A percentile compares a stretch with the other conserved stretches of the same genome.
Conservation (phyloP, 2,113 vertebrate genomes). For the Rallus limicola region DNA sequence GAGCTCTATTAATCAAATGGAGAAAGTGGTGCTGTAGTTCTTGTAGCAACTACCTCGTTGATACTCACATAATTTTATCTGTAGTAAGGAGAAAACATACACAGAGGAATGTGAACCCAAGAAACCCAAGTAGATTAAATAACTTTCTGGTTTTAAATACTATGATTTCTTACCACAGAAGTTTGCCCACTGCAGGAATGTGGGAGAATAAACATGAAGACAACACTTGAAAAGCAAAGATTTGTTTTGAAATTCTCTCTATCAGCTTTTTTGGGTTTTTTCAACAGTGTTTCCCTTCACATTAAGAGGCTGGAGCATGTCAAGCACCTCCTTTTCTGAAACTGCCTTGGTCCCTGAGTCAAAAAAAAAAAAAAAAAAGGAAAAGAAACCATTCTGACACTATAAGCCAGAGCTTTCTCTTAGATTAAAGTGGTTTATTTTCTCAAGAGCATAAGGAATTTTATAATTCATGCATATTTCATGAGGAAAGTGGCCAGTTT, state of each 20-base stretch:
- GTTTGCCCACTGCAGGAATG: neutral
- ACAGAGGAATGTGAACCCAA: neutral
- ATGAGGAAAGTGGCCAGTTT: conserved; percentile 18
- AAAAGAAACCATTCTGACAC: neutral
- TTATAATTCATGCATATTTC: conserved; percentile 21
- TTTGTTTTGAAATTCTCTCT: conserved; percentile 25
- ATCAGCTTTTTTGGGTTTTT: neutral
- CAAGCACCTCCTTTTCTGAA: neutral
- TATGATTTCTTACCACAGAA: neutral
- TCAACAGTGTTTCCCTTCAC: neutral
- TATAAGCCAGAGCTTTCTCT: neutral
- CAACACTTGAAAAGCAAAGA: neutral
- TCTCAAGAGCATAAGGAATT: conserved; percentile 16
- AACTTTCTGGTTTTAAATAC: neutral
- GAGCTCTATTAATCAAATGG: neutral
- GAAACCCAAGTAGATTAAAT: neutral
- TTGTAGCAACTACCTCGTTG: neutral
- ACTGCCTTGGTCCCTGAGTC: neutral
- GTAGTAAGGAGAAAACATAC: neutral
- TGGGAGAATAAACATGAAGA: conserved; percentile 25
- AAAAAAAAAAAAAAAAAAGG: neutral
- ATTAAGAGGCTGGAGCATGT: neutral
- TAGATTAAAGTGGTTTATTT: conserved; percentile 20
- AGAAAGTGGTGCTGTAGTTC: neutral
- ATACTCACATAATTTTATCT: neutral